Conservation (phyloP, 1,140 invertebrate genomes). For the Glossosoma conforme region DNA sequence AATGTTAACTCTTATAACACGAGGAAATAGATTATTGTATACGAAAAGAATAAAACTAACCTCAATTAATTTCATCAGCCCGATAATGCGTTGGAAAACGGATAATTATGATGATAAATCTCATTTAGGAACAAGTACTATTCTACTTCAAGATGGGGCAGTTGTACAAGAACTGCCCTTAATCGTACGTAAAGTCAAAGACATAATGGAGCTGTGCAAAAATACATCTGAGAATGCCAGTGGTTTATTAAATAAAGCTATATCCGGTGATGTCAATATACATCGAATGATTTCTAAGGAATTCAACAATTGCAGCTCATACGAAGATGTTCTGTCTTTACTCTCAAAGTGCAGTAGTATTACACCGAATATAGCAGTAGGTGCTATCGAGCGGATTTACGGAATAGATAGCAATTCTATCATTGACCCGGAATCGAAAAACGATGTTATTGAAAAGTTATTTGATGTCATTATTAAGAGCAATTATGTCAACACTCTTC, state of each 20-base stretch:
- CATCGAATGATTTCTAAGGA: slow-evolving; percentile 45
- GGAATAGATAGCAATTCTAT: slow-evolving; percentile 39
- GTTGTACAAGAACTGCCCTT: slow-evolving; percentile 65
- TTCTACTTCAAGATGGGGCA: slow-evolving; percentile 60
- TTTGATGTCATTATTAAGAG: slow-evolving; percentile 44
- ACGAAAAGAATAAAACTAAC: background rate
- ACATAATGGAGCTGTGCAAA: slow-evolving; percentile 29
- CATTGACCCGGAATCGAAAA: background rate
- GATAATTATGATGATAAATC: slow-evolving; percentile 5
- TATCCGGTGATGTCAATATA: slow-evolving; percentile 34
- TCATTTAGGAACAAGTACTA: slow-evolving; percentile 20
- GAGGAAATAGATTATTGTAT: too few relatives aligned
- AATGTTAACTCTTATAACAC: too few relatives aligned
- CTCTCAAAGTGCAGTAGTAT: slow-evolving; percentile 47
- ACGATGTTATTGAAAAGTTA: slow-evolving; percentile 43
- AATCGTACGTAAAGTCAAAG: slow-evolving; percentile 55
- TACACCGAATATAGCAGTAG: slow-evolving; percentile 46
- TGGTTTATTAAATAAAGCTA: slow-evolving; percentile 3
- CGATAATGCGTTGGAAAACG: slow-evolving; percentile 1
- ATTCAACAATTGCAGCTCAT: slow-evolving; percentile 42
- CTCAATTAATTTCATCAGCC: background rate
- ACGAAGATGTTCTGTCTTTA: slow-evolving; percentile 43
- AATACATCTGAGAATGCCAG: slow-evolving; percentile 30
- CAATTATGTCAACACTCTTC: slow-evolving; percentile 44
- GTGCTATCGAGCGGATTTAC: slow-evolving; percentile 46